Percentiles rank a stretch among this genome's conserved stretches.
Evolutionary conservation across 2,797 vertebrate species (phyloP).

Genomic region (Schizopygopsis malacanthus): DNA sequence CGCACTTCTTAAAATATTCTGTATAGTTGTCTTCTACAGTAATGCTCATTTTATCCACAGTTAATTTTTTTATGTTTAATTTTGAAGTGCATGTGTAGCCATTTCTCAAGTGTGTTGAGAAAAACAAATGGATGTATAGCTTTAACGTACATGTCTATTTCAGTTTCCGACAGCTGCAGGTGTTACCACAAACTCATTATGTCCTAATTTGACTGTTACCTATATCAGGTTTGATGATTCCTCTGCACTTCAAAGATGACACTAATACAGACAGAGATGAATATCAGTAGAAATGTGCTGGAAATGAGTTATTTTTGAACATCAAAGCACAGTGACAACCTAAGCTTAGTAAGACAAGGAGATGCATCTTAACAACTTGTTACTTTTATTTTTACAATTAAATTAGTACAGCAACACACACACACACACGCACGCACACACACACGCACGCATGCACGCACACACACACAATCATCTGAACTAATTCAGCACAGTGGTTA

Average conservation of each 20-base stretch:
- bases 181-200: slow-evolving; percentile 5
- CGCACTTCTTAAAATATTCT: background rate
- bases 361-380: background rate
- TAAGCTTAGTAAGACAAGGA: background rate
- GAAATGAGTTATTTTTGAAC: slow-evolving; percentile 4
- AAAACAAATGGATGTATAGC: background rate
- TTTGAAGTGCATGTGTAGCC: background rate
- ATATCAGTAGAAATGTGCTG: slow-evolving; percentile 21
- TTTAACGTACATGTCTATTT: slow-evolving; percentile 25
- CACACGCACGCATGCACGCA: no score
- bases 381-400: background rate
- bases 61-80: background rate
- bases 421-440: no score
- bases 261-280: background rate
- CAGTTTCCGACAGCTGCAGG: slow-evolving; percentile 13
- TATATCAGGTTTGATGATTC: background rate
- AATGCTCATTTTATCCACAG: background rate
- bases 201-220: slow-evolving; percentile 6
- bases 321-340: background rate
- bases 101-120: background rate
- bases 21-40: background rate
- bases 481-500: background rate
- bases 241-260: background rate
- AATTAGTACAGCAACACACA: background rate
- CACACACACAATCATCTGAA: background rate